A percentile compares a stretch with the other conserved stretches of the same genome.
Conservation (phyloP, 1,140 invertebrate species). For the Arion vulgaris region DNA sequence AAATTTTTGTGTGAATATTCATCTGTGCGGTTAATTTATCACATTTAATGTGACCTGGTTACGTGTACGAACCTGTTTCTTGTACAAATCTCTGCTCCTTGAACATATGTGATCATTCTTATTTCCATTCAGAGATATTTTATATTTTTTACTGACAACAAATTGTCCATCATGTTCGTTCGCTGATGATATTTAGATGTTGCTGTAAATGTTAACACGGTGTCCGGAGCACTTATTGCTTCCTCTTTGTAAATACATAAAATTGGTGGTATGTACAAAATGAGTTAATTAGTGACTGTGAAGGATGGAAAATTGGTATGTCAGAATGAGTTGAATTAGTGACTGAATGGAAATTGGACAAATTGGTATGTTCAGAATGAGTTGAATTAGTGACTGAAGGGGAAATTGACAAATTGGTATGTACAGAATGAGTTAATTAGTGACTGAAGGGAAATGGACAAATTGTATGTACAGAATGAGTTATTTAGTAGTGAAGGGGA, state of each 20-base stretch:
- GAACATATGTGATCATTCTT: constrained; percentile 38
- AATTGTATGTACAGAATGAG: too few relatives aligned
- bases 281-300: neutral
- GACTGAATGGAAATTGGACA: too few relatives aligned
- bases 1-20: constrained; percentile 10
- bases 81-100: constrained; percentile 22
- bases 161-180: neutral
- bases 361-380: too few relatives aligned
- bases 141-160: constrained; percentile 37
- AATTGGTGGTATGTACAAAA: neutral
- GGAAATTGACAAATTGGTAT: too few relatives aligned
- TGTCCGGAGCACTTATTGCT: neutral
- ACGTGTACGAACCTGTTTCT: constrained; percentile 5
- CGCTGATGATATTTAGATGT: neutral
- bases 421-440: neutral
- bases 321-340: too few relatives aligned
- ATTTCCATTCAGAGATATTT: constrained; percentile 39
- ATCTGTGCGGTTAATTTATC: constrained; percentile 27
- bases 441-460: too few relatives aligned
- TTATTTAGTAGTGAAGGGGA: too few relatives aligned
- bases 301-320: too few relatives aligned
- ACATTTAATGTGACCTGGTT: neutral
- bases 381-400: too few relatives aligned
- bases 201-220: constrained; percentile 26
- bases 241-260: neutral